A percentile compares a stretch with the other conserved stretches of the same genome.
Evolutionary conservation across 1,140 invertebrate species (phyloP).

Genomic region (Drosophila hydei): DNA sequence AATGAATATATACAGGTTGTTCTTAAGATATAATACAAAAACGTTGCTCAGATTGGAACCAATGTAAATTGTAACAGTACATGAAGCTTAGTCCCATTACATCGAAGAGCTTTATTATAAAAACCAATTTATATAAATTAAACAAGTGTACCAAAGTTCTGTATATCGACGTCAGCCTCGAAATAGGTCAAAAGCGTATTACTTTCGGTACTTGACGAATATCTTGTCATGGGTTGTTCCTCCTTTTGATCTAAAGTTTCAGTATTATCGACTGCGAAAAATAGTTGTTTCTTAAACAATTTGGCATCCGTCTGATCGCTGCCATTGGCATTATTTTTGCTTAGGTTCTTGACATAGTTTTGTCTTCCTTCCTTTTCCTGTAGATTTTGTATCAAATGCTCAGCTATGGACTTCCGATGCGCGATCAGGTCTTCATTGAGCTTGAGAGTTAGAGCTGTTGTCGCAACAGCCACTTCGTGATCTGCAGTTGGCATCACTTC

Average conservation of each 20-base stretch:
- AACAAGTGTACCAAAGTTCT: constrained; percentile 59
- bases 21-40: constrained; percentile 6
- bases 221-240: not conserved
- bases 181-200: not conserved
- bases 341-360: not conserved
- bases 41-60: too few relatives aligned
- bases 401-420: not conserved
- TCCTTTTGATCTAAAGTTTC: not conserved
- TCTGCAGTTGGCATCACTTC: constrained; percentile 48
- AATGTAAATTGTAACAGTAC: too few relatives aligned
- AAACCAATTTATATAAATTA: constrained; percentile 18
- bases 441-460: not conserved
- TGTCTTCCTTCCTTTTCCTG: not conserved
- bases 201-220: not conserved
- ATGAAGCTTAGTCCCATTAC: too few relatives aligned
- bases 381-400: not conserved
- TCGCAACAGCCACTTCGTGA: not conserved
- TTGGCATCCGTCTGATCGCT: constrained; percentile 9
- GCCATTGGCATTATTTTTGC: constrained; percentile 20
- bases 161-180: constrained; percentile 6
- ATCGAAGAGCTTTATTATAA: constrained; percentile 16
- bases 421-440: not conserved
- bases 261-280: constrained; percentile 7
- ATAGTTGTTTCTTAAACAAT: constrained; percentile 27
- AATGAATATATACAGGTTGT: constrained; percentile 17